Evolutionary conservation across 2,888 invertebrate genomes (phyloP).

Genomic region (Lasioglossum pauxillum): DNA sequence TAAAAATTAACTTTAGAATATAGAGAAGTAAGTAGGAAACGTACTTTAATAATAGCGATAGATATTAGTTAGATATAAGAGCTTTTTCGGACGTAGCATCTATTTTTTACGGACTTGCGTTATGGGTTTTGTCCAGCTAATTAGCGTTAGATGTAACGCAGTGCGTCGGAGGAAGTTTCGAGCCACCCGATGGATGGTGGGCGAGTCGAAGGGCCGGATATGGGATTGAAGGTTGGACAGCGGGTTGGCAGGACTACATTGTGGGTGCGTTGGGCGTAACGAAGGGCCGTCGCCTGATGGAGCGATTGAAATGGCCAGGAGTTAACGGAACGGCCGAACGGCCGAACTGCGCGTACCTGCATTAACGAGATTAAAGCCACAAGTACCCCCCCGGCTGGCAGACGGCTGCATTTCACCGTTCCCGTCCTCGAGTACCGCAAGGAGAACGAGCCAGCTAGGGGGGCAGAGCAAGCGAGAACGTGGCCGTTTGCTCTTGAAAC

Average conservation of each 20-base stretch:
- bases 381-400: conserved; percentile 46
- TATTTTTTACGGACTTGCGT: no score
- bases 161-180: not conserved
- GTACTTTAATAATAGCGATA: no score
- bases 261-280: conserved; percentile 45
- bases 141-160: no score
- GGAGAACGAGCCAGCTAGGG: not conserved
- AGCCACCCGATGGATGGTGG: not conserved
- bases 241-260: conserved; percentile 7
- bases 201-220: not conserved
- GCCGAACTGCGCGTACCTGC: conserved; percentile 53
- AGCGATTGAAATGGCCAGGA: conserved; percentile 59
- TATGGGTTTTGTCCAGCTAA: no score
- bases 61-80: no score
- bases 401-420: conserved; percentile 1
- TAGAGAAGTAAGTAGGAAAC: no score
- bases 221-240: conserved; percentile 2
- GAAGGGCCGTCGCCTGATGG: conserved; percentile 50
- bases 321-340: conserved; percentile 60
- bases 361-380: conserved; percentile 67
- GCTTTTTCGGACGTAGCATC: no score
- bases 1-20: no score
- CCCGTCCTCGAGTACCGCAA: not conserved
- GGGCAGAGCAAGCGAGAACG: not conserved
- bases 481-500: conserved; percentile 20